Percentiles rank a stretch among this genome's conserved stretches.
phyloP scores from a whole-genome alignment of 2,113 vertebrate species.

The Leptodactylus fuscus region DNA sequence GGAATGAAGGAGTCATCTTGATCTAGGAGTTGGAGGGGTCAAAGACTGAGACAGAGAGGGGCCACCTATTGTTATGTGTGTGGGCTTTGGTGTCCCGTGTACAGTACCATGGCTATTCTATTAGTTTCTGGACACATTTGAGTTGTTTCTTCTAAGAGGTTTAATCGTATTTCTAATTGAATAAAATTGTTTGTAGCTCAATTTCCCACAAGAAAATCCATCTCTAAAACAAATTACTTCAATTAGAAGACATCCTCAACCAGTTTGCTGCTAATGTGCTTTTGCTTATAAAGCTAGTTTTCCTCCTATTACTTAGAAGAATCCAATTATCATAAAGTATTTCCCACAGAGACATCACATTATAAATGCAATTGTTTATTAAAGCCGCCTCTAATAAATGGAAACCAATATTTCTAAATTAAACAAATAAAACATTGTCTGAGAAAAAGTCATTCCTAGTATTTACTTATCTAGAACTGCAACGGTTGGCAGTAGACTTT shows the following conservation, averaged over 20 bases:
- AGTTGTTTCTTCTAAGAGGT: too few species aligned
- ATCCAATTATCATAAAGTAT: constrained; percentile 9
- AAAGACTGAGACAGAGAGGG: too few species aligned
- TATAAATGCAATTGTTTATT: background rate
- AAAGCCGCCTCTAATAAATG: background rate
- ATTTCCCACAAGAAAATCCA: background rate
- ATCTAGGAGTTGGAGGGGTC: too few species aligned
- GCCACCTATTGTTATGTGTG: too few species aligned
- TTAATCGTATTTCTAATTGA: background rate
- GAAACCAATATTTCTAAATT: background rate
- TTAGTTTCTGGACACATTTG: too few species aligned
- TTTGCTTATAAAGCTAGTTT: background rate
- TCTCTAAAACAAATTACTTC: constrained; percentile 7
- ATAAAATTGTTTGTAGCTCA: background rate
- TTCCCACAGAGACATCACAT: background rate
- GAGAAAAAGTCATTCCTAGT: background rate
- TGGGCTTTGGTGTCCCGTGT: too few species aligned
- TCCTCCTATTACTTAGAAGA: background rate
- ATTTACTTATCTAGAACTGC: background rate
- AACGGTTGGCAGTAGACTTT: background rate
- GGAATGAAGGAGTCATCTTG: too few species aligned
- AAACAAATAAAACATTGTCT: background rate
- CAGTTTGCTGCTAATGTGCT: background rate
- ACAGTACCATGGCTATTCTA: too few species aligned
- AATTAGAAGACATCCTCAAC: background rate